Evolutionary conservation across 1,140 invertebrate genomes (phyloP), one percentile per base, ranked within the genome.

Genomic region (Phortica variegata): DNA sequence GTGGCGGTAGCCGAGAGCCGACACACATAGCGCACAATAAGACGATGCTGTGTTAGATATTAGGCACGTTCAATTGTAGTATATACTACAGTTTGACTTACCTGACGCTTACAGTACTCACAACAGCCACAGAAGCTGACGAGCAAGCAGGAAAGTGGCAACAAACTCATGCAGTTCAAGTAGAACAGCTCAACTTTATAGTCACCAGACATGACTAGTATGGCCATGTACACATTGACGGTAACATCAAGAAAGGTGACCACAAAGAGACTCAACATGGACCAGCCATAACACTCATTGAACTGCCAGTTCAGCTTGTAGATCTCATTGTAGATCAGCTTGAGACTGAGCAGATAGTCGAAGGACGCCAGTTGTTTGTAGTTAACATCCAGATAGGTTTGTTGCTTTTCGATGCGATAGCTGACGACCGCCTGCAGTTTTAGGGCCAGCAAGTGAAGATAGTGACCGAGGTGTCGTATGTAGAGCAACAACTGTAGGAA

Each of bases 211-310:
- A 70, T 39, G 0, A 56, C 41, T 1, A 65, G 42, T 12, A 70
- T 49, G 1, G 56, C 39, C 60, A 58, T 71, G 29, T 69, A 65
- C 2, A 70, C 46, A 26, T 70, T 61, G 3, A 63, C 38, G n/a
- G 52, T 61, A 21, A 53, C 53, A 17, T 70, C 65, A 26, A 70
- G n/a, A 18, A 69, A 61, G 47, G 59, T 44, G 1, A 70, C 61
- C 10, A 65, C 65, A 32, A 56, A 61, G 18, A 58, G 59, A 19
- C 49, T 48, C 0, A 71, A 42, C 16, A 72, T 56, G 2, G 56
- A 54, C 55, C 60, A 63, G 26, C 68, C 68, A 29, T 52, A 71
- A 0, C 68, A 37, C 5, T 10, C 21, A 16, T 65, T 71, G 16
- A 49, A 71, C 4, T 45, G 38, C 1, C 29, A 44, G 15, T 56